These are phyloP conservation scores for Acanthosepion pharaonis DNA, from an alignment of 2,888 invertebrate genomes.

Conservation along the genomic window DNA sequence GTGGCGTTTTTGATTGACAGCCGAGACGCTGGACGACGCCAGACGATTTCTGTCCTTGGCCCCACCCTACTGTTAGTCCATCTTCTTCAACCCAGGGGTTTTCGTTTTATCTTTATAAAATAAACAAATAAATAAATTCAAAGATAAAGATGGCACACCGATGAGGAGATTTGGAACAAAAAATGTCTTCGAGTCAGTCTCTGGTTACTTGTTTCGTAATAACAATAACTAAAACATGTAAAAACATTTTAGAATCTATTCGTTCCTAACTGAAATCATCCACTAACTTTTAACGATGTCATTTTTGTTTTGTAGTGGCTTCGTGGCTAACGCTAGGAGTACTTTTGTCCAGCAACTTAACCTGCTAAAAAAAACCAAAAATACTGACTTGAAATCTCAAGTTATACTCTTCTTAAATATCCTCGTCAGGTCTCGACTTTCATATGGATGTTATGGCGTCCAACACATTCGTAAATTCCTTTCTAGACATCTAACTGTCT, in stretches of 20 bases:
- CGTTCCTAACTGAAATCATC: not conserved
- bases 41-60: not conserved
- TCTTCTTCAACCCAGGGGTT: not conserved
- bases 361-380: no score
- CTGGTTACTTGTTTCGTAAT: not conserved
- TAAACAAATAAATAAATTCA: not conserved
- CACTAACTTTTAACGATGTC: not conserved
- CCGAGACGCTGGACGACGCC: not conserved
- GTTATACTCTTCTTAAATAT: no score
- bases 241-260: not conserved
- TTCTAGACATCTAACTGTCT: no score
- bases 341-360: no score
- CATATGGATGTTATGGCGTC: no score
- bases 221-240: not conserved
- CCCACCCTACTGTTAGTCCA: not conserved
- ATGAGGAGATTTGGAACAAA: not conserved
- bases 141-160: not conserved
- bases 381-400: no score
- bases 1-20: not conserved
- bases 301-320: not conserved
- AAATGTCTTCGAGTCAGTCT: not conserved
- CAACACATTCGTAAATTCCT: no score
- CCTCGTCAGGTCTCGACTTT: no score
- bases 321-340: not conserved
- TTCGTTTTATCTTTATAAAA: conserved; percentile 18